Percentiles rank a stretch among this genome's conserved stretches.
Evolutionary conservation across 30 jellyfish, hydroid and myxozoan species (phyloP).

Genomic region (Sanderia malayensis): DNA sequence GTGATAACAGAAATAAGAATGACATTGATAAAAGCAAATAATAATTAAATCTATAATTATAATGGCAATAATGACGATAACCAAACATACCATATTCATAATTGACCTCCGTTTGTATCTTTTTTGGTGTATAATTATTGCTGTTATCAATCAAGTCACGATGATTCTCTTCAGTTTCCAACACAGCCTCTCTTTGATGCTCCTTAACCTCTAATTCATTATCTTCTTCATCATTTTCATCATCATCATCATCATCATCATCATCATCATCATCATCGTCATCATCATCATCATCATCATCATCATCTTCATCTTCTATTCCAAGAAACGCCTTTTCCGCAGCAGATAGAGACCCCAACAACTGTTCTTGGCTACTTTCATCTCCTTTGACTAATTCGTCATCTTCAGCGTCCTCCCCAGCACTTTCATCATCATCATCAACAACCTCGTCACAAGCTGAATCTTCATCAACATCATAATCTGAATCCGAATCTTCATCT

Average conservation of each 20-base stretch:
- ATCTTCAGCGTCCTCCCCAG: slow-evolving; percentile 23
- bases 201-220: slow-evolving; percentile 5
- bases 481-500: background rate
- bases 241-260: background rate
- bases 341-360: slow-evolving; percentile 38
- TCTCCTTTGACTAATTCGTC: slow-evolving; percentile 11
- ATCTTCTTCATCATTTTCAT: slow-evolving; percentile 7
- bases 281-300: slow-evolving; percentile 5
- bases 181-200: background rate
- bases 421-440: slow-evolving; percentile 15
- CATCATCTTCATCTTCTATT: slow-evolving; percentile 8
- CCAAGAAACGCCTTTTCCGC: slow-evolving; percentile 69
- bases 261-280: slow-evolving; percentile 5
- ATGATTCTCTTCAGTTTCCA: background rate
- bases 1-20: background rate
- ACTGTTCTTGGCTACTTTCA: slow-evolving; percentile 20
- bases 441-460: slow-evolving; percentile 20
- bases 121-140: background rate
- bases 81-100: slow-evolving; percentile 53
- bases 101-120: slow-evolving; percentile 18
- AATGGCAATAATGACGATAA: too few relatives aligned
- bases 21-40: background rate
- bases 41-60: too few relatives aligned
- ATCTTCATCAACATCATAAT: background rate
- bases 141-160: background rate